Conservation (phyloP, 2,797 vertebrate genomes). For the Enteromius thamalakanensis region DNA sequence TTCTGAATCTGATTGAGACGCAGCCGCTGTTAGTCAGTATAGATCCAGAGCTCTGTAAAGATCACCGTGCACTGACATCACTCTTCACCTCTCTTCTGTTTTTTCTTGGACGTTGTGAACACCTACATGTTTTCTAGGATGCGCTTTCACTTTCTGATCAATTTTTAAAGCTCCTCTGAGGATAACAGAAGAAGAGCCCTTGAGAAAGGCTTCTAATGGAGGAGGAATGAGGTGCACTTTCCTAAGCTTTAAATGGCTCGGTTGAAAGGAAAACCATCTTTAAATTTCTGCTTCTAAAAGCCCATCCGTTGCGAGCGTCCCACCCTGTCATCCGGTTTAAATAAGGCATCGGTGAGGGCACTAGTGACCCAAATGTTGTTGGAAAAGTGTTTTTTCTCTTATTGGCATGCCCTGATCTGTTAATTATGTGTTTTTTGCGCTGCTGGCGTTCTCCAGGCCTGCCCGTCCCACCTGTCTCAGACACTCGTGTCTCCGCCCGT, state of each 20-base stretch:
- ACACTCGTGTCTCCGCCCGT: conserved; percentile 58
- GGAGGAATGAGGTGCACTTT: conserved; percentile 32
- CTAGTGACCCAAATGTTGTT: conserved; percentile 42
- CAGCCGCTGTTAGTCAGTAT: not conserved
- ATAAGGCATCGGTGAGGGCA: not conserved
- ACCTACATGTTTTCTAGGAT: conserved; percentile 7
- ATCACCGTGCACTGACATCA: not conserved
- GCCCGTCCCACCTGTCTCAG: conserved; percentile 71
- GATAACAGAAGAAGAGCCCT: conserved; percentile 24
- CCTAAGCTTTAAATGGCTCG: not conserved
- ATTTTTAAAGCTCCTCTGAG: conserved; percentile 41
- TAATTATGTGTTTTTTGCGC: conserved; percentile 39
- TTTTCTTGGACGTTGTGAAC: conserved; percentile 11
- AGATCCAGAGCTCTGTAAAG: not conserved
- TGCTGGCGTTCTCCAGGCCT: conserved; percentile 48
- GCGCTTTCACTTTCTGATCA: conserved; percentile 23
- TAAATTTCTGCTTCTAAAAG: conserved; percentile 31
- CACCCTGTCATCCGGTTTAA: not conserved
- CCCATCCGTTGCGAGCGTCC: not conserved
- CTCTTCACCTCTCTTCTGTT: not conserved
- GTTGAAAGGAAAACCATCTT: conserved; percentile 28
- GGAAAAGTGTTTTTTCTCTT: not conserved
- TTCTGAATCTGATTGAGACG: not conserved
- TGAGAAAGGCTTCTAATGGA: conserved; percentile 29
- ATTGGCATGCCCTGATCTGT: conserved; percentile 20